Percentiles rank a stretch among this genome's conserved stretches.
Conservation (phyloP, 2,113 vertebrate species). For the human (Homo sapiens) region DNA sequence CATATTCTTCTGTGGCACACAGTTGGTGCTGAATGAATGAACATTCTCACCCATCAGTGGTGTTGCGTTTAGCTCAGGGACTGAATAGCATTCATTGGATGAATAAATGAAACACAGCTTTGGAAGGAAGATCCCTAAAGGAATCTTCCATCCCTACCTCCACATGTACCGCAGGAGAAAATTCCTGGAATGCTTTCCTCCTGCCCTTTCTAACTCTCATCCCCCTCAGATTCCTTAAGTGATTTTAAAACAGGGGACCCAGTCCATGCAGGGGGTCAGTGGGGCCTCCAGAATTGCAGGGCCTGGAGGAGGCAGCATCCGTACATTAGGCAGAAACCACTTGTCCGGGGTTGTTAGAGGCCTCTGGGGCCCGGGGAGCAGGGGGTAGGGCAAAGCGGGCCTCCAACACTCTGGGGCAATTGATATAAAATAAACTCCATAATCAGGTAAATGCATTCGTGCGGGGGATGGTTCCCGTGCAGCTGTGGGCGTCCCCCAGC, state of each 20-base stretch:
- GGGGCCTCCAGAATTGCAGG: constrained; percentile 54
- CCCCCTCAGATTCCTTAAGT: constrained; percentile 78
- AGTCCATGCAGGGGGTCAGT: constrained; percentile 56
- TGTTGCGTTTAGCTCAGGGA: not conserved
- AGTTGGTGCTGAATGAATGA: not conserved
- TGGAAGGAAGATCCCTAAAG: not conserved
- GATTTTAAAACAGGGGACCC: constrained; percentile 80
- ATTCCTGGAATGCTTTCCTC: constrained; percentile 13
- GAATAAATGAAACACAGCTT: constrained; percentile 46
- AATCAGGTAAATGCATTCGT: constrained; percentile 94
- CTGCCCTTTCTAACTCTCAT: constrained; percentile 51
- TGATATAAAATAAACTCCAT: constrained; percentile 92
- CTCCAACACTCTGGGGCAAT: constrained; percentile 85
- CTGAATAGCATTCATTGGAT: constrained; percentile 39
- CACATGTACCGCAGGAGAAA: not conserved
- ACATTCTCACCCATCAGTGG: not conserved
- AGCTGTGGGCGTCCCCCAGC: constrained; percentile 82
- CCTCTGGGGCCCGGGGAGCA: constrained; percentile 66
- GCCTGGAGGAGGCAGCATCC: not conserved
- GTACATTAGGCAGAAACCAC: constrained; percentile 80
- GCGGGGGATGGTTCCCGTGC: constrained; percentile 91
- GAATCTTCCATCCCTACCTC: not conserved
- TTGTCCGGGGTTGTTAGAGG: constrained; percentile 68
- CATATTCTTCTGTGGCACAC: not conserved
- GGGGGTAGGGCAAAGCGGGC: constrained; percentile 69